phyloP scores from a whole-genome alignment of 37 sponge, comb jelly and placozoan genomes.

The Hexactinellida sp. region DNA sequence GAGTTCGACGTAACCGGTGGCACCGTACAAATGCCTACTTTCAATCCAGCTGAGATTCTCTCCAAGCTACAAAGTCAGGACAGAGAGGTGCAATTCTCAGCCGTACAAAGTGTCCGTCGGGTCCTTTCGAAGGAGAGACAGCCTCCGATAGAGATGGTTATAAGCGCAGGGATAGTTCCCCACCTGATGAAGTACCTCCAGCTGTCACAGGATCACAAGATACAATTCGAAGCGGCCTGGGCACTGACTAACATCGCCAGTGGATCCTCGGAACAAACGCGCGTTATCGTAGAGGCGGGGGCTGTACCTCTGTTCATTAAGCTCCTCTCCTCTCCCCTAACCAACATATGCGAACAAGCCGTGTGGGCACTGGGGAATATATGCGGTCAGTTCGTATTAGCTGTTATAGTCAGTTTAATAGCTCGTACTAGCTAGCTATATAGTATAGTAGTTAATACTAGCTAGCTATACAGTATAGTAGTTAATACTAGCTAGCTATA shows the following conservation, averaged over 20 bases:
- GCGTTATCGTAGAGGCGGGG: conserved; percentile 67
- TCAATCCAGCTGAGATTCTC: background rate
- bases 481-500: too few relatives aligned
- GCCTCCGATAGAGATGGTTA: conserved; percentile 33
- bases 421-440: background rate
- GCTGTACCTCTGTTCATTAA: conserved; percentile 68
- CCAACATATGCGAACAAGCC: conserved; percentile 77
- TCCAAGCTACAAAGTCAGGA: conserved; percentile 7
- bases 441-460: too few relatives aligned
- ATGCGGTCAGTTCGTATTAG: conserved; percentile 37
- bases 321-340: conserved; percentile 44
- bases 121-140: conserved; percentile 23
- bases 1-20: background rate
- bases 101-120: conserved; percentile 10
- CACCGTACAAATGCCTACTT: background rate
- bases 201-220: conserved; percentile 28
- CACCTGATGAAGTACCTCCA: conserved; percentile 25
- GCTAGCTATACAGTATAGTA: too few relatives aligned
- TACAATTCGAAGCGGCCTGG: conserved; percentile 97
- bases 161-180: conserved; percentile 31
- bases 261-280: conserved; percentile 74
- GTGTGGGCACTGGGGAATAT: conserved; percentile 96
- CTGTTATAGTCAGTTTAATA: background rate
- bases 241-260: conserved; percentile 94
- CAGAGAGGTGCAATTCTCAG: background rate